These are phyloP conservation scores for Aplysina aerophoba DNA, from an alignment of 37 sponge, comb jelly and placozoan species.

Conservation along the genomic window DNA sequence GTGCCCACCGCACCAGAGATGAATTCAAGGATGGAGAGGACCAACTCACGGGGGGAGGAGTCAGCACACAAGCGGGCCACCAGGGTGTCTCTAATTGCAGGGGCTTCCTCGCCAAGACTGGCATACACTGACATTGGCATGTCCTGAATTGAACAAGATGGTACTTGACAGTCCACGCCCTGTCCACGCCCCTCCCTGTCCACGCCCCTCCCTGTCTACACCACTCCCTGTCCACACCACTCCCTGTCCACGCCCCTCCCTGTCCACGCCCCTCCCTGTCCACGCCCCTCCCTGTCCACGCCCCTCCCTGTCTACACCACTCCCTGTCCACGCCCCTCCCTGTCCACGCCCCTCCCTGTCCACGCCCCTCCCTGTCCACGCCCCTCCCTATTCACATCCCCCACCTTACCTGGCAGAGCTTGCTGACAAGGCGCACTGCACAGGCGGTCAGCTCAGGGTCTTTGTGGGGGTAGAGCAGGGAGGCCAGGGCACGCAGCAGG, in stretches of 20 bases:
- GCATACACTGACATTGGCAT: slow-evolving; percentile 82
- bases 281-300: too few relatives aligned
- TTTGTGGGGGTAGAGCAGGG: slow-evolving; percentile 71
- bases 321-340: too few relatives aligned
- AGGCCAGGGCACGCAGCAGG: slow-evolving; percentile 62
- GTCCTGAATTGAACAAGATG: slow-evolving; percentile 28
- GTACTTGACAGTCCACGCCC: neutral
- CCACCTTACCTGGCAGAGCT: slow-evolving; percentile 29
- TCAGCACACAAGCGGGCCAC: slow-evolving; percentile 53
- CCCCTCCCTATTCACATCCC: too few relatives aligned
- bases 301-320: too few relatives aligned
- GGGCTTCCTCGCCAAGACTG: slow-evolving; percentile 68
- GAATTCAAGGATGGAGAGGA: slow-evolving; percentile 64
- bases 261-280: too few relatives aligned
- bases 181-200: too few relatives aligned
- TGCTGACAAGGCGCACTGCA: slow-evolving; percentile 19
- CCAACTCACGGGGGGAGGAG: slow-evolving; percentile 46
- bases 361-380: too few relatives aligned
- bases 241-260: too few relatives aligned
- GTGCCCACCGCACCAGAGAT: slow-evolving; percentile 45
- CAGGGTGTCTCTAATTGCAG: slow-evolving; percentile 61
- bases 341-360: too few relatives aligned
- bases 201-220: too few relatives aligned
- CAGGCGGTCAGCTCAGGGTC: slow-evolving; percentile 61
- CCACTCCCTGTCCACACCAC: too few relatives aligned